Evolutionary conservation across 2,113 vertebrate genomes (phyloP).

Genomic region (Columbina picui): DNA sequence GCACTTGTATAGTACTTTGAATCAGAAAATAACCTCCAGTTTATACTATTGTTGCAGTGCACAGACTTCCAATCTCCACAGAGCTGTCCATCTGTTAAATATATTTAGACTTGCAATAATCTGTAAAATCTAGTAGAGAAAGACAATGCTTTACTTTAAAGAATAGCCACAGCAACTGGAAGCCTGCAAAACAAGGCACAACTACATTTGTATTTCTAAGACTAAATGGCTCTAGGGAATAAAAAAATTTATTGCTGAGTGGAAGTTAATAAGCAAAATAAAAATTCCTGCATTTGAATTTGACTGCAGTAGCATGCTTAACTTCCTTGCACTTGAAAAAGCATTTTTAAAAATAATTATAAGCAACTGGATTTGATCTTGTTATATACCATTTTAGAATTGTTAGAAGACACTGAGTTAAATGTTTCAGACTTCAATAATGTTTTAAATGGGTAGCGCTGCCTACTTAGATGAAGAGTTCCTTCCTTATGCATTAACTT

Average conservation of each 20-base stretch:
- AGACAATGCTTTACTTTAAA: background rate
- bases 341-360: background rate
- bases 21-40: background rate
- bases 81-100: background rate
- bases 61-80: background rate
- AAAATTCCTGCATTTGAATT: background rate
- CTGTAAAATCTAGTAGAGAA: background rate
- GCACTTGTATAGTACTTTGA: background rate
- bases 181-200: background rate
- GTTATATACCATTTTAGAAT: background rate
- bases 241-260: background rate
- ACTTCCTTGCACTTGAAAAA: background rate
- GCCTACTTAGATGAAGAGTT: background rate
- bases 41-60: background rate
- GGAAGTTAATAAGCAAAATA: background rate
- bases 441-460: background rate
- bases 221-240: background rate
- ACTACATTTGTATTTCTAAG: background rate
- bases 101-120: background rate
- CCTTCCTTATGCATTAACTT: background rate
- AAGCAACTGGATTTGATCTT: background rate
- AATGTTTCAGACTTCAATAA: background rate
- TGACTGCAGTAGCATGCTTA: background rate
- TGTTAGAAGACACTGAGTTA: background rate
- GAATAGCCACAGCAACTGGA: background rate